Conservation (phyloP, 2,797 vertebrate genomes). For the Merluccius polli region DNA sequence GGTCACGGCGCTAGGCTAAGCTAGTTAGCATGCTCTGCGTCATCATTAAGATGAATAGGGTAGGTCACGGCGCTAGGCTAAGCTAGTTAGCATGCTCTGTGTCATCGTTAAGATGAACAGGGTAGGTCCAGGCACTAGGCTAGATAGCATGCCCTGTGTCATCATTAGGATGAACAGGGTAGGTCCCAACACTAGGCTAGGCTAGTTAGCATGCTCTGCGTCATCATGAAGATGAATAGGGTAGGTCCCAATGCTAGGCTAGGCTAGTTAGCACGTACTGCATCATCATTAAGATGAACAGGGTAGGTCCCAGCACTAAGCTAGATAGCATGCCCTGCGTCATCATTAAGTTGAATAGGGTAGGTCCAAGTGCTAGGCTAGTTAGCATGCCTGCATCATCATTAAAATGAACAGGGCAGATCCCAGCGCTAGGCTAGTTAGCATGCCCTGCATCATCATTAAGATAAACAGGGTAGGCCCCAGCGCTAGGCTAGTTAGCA, state of each 20-base stretch:
- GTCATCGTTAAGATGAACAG: conserved; percentile 91
- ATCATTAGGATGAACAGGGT: neutral
- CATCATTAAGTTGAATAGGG: conserved; percentile 79
- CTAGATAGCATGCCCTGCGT: conserved; percentile 73
- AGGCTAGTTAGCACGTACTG: conserved; percentile 58
- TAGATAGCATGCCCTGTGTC: conserved; percentile 73
- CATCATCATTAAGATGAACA: conserved; percentile 89
- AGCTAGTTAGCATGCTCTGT: conserved; percentile 68
- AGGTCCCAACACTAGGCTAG: no score
- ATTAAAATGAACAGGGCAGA: neutral
- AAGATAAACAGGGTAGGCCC: neutral
- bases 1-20: conserved; percentile 25
- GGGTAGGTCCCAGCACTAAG: conserved; percentile 64
- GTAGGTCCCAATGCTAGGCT: conserved; percentile 58
- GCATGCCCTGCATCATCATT: conserved; percentile 74
- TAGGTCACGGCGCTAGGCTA: no score
- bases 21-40: conserved; percentile 77
- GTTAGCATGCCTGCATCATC: conserved; percentile 70
- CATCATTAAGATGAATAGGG: neutral
- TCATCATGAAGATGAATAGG: conserved; percentile 91
- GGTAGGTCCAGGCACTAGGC: conserved; percentile 58
- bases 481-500: conserved; percentile 17
- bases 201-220: conserved; percentile 69
- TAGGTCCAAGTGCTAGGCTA: conserved; percentile 46
- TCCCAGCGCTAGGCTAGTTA: neutral